Evolutionary conservation across 2,113 vertebrate species (phyloP).

Genomic region (Camelus bactrianus): DNA sequence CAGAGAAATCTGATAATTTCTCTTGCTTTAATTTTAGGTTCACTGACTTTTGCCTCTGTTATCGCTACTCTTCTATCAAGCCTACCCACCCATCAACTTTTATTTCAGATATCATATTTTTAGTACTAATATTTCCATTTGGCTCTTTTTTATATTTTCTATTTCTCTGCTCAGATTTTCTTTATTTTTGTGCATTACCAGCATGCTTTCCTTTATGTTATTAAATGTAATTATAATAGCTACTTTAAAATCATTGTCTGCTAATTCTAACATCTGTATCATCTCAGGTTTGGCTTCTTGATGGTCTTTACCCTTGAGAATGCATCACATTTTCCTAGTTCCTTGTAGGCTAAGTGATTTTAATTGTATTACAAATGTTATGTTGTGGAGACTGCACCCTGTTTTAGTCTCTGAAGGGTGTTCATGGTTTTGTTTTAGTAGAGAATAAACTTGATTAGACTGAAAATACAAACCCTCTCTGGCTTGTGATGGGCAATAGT

Average conservation of each 20-base stretch:
- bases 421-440: conserved; percentile 4
- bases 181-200: background rate
- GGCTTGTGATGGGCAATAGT: background rate
- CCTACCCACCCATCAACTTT: background rate
- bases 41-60: conserved; percentile 5
- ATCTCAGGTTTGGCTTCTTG: background rate
- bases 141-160: background rate
- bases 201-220: background rate
- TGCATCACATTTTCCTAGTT: background rate
- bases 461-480: conserved; percentile 14
- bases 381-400: background rate
- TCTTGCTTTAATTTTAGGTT: background rate
- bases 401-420: background rate
- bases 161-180: background rate
- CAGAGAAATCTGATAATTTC: background rate
- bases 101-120: background rate
- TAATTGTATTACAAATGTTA: background rate
- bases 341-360: background rate
- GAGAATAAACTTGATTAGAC: background rate
- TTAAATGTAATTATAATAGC: background rate
- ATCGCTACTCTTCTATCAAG: background rate
- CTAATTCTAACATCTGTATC: background rate
- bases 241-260: background rate
- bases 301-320: background rate
- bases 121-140: background rate